phyloP scores from a whole-genome alignment of 2,888 invertebrate genomes.

The Gryllus longicercus region DNA sequence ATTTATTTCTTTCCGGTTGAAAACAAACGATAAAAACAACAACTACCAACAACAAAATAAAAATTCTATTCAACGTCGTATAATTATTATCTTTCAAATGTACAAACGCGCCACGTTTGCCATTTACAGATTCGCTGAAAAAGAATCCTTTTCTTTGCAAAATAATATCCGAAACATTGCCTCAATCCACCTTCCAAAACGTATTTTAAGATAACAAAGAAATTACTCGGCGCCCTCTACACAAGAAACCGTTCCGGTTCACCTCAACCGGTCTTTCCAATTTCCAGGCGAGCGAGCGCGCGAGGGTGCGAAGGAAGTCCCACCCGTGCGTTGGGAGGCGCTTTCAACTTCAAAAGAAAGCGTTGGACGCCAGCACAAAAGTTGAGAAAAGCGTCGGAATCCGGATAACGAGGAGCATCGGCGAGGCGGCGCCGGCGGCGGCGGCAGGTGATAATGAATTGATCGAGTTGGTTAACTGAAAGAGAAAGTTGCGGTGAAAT shows the following conservation, averaged over 20 bases:
- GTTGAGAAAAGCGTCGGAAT: background rate
- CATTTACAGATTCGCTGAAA: too few relatives aligned
- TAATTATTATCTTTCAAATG: too few relatives aligned
- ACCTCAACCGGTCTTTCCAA: background rate
- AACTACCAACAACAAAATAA: too few relatives aligned
- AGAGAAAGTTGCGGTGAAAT: constrained; percentile 3
- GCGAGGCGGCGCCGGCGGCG: background rate
- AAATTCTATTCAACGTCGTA: too few relatives aligned
- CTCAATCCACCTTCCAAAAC: background rate
- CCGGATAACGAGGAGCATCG: background rate
- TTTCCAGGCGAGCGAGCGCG: background rate
- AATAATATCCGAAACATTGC: too few relatives aligned
- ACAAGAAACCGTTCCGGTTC: background rate
- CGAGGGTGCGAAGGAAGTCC: too few relatives aligned
- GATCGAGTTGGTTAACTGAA: background rate
- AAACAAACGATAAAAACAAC: too few relatives aligned
- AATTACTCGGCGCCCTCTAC: background rate
- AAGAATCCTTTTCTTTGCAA: too few relatives aligned
- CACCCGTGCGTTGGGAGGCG: too few relatives aligned
- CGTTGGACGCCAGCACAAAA: background rate
- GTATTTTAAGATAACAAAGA: background rate
- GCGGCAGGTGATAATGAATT: constrained; percentile 11
- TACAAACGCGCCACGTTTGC: too few relatives aligned
- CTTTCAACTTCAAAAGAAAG: too few relatives aligned
- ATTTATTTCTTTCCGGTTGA: too few relatives aligned